Conservation (phyloP, 35 echinoderm and acorn worm species). For the Heliocidaris tuberculata region DNA sequence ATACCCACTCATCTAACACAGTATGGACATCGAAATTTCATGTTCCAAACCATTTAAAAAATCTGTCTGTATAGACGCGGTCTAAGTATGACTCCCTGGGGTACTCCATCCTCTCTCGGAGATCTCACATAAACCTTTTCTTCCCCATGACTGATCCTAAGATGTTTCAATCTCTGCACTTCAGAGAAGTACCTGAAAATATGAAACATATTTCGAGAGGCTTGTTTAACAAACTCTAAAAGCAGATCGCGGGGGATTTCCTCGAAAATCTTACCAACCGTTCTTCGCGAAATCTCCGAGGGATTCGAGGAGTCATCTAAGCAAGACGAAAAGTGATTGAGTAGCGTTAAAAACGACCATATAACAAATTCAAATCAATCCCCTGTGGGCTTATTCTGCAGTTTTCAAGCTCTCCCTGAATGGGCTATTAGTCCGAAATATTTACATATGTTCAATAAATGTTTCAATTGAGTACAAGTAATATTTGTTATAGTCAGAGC, state of each 20-base stretch:
- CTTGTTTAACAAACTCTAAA: background rate
- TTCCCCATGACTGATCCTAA: slow-evolving; percentile 9
- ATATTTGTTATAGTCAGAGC: background rate
- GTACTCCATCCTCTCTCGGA: background rate
- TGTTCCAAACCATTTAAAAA: background rate
- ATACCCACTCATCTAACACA: background rate
- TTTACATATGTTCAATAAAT: slow-evolving; percentile 7
- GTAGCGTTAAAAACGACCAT: background rate
- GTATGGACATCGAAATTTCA: background rate
- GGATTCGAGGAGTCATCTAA: background rate
- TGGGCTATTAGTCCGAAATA: background rate
- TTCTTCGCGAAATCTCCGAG: background rate
- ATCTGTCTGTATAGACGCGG: background rate
- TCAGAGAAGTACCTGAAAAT: background rate
- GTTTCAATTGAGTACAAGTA: slow-evolving; percentile 2
- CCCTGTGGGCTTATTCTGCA: background rate
- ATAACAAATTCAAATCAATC: background rate
- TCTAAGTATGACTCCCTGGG: background rate
- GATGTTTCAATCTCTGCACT: slow-evolving; percentile 14
- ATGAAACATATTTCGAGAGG: background rate
- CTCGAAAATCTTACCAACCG: background rate
- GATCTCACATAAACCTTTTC: background rate
- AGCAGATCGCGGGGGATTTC: background rate
- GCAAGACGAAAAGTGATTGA: slow-evolving; percentile 9
- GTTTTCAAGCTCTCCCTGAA: background rate